phyloP scores from a whole-genome alignment of 35 echinoderm and acorn worm genomes.

The Lytechinus pictus region DNA sequence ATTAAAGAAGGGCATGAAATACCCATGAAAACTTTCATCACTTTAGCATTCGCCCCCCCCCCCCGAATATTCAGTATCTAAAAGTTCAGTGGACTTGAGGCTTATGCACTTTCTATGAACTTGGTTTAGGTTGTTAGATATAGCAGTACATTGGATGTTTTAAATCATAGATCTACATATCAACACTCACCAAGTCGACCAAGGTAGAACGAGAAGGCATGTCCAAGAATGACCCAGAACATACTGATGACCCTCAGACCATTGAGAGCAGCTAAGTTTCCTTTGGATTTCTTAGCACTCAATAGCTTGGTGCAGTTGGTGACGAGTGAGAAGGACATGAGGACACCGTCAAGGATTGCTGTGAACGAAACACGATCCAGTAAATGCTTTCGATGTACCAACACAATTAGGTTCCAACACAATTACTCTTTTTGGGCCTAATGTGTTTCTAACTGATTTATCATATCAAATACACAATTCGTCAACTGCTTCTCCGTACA shows the following conservation, averaged over 20 bases:
- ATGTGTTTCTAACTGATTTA: no score
- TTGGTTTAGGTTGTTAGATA: no score
- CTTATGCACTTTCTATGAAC: no score
- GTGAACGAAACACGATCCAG: background rate
- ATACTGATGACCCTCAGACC: constrained; percentile 91
- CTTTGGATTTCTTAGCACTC: constrained; percentile 60
- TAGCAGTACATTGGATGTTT: no score
- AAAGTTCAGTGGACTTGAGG: no score
- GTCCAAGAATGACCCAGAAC: constrained; percentile 87
- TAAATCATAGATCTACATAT: background rate
- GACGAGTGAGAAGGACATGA: constrained; percentile 77
- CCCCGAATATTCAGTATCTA: no score
- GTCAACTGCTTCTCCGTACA: no score
- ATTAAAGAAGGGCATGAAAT: background rate
- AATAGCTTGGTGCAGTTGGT: constrained; percentile 67
- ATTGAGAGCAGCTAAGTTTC: constrained; percentile 75
- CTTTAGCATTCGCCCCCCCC: no score
- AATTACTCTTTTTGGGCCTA: no score
- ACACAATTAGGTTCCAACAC: no score
- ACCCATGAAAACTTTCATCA: background rate
- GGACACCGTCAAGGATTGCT: constrained; percentile 22
- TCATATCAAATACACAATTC: no score
- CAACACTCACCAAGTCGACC: background rate
- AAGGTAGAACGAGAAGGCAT: constrained; percentile 56
- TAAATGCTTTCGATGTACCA: no score